Evolutionary conservation across 2,113 vertebrate genomes (phyloP).

Genomic region (Limnothrissa miodon): DNA sequence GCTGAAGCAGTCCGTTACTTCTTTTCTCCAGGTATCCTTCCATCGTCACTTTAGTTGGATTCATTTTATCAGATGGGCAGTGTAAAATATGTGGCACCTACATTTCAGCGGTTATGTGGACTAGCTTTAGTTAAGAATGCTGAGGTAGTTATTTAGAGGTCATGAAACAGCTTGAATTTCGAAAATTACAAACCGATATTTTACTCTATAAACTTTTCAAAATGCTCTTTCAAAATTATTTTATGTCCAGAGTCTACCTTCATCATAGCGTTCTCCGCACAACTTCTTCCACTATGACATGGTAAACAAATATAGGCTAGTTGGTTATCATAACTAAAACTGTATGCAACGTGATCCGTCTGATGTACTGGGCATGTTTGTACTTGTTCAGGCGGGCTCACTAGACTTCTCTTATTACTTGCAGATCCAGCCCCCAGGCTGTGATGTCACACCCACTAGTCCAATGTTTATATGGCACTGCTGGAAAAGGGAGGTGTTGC

Average conservation of each 20-base stretch:
- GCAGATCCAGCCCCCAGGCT: conserved; percentile 59
- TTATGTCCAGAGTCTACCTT: neutral
- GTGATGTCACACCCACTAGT: conserved; percentile 54
- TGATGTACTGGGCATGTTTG: conserved; percentile 72
- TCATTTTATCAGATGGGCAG: conserved; percentile 61
- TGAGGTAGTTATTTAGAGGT: neutral
- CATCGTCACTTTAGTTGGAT: conserved; percentile 73
- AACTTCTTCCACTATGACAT: neutral
- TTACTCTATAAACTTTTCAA: neutral
- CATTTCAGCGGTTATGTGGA: neutral
- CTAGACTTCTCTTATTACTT: conserved; percentile 46
- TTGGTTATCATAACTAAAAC: neutral
- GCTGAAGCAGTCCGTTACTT: conserved; percentile 89
- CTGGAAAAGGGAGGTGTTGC: neutral
- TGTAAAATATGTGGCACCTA: neutral
- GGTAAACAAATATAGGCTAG: neutral
- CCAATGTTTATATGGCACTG: conserved; percentile 36
- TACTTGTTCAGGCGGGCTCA: conserved; percentile 75
- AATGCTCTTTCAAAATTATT: neutral
- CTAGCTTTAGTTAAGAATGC: neutral
- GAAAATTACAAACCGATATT: neutral
- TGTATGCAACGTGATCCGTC: conserved; percentile 1
- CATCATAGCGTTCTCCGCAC: neutral
- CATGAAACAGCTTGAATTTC: neutral
- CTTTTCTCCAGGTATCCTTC: conserved; percentile 92